Evolutionary conservation across 2,888 invertebrate genomes (phyloP).

Genomic region (Apeira syringaria): DNA sequence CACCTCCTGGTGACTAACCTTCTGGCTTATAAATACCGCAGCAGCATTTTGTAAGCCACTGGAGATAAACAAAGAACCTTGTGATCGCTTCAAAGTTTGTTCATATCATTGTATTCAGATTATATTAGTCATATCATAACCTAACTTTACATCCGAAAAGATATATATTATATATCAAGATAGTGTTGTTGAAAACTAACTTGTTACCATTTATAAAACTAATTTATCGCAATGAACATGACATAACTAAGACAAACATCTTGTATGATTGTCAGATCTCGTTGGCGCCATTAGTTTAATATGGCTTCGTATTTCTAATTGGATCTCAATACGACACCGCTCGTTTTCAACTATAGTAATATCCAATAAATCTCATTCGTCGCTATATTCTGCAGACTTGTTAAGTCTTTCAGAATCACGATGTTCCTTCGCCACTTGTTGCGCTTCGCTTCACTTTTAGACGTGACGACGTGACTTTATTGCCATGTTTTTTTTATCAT

Average conservation of each 20-base stretch:
- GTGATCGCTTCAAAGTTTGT: conserved; percentile 9
- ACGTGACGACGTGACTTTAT: conserved; percentile 77
- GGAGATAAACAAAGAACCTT: conserved; percentile 14
- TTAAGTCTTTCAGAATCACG: conserved; percentile 26
- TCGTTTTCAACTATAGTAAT: conserved; percentile 16
- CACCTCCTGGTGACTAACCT: conserved; percentile 38
- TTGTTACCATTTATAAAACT: conserved; percentile 29
- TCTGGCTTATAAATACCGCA: conserved; percentile 22
- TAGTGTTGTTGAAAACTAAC: too few relatives aligned
- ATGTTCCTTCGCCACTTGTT: conserved; percentile 64
- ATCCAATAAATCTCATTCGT: conserved; percentile 39
- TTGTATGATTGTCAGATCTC: conserved; percentile 31
- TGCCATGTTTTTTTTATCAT: conserved; percentile 64
- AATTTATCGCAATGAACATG: conserved; percentile 48
- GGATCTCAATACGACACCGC: conserved; percentile 30
- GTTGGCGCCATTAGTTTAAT: conserved; percentile 47
- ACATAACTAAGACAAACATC: conserved; percentile 42
- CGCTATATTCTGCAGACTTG: conserved; percentile 17
- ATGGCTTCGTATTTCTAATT: conserved; percentile 47
- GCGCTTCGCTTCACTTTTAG: conserved; percentile 62
- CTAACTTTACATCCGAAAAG: too few relatives aligned
- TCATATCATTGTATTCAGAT: conserved; percentile 9
- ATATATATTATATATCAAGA: too few relatives aligned
- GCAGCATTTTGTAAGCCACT: conserved; percentile 13
- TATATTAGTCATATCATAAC: too few relatives aligned